Percentiles rank a stretch among this genome's conserved stretches.
Evolutionary conservation across 2,888 invertebrate genomes (phyloP).

Genomic region (Chromoteleia sp.): DNA sequence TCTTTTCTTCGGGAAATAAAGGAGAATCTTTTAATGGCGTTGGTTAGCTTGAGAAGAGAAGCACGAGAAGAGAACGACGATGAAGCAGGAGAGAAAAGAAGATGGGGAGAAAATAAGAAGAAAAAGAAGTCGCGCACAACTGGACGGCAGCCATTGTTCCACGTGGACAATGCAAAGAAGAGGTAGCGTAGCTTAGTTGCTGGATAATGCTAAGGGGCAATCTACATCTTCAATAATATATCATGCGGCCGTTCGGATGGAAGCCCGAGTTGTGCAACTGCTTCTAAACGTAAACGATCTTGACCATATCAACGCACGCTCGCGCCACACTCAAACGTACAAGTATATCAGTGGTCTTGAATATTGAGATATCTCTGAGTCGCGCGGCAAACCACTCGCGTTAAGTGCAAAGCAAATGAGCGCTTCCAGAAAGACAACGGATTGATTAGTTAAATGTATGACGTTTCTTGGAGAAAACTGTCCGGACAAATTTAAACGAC

Average conservation of each 20-base stretch:
- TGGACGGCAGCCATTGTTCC: constrained; percentile 78
- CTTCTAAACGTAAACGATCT: constrained; percentile 70
- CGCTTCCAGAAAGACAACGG: constrained; percentile 12
- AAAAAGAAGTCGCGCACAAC: constrained; percentile 63
- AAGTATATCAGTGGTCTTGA: constrained; percentile 70
- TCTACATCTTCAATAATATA: constrained; percentile 82
- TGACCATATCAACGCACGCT: constrained; percentile 65
- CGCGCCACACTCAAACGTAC: constrained; percentile 56
- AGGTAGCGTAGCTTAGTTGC: constrained; percentile 53
- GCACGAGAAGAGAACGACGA: constrained; percentile 43
- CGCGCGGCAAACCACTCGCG: constrained; percentile 17
- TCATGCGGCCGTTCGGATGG: constrained; percentile 73
- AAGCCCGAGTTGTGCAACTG: constrained; percentile 56
- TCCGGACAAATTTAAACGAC: too few relatives aligned
- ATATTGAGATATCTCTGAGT: constrained; percentile 75
- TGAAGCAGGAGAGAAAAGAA: constrained; percentile 21
- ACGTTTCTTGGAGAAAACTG: too few relatives aligned
- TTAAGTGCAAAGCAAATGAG: constrained; percentile 29
- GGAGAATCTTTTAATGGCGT: constrained; percentile 62
- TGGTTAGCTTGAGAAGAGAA: constrained; percentile 48
- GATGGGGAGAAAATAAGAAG: constrained; percentile 54
- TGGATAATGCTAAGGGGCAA: constrained; percentile 77
- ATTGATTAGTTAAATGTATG: too few relatives aligned
- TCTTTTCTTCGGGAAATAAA: constrained; percentile 65
- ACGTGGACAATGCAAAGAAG: constrained; percentile 79